phyloP scores from a whole-genome alignment of 2,797 vertebrate genomes.

The Sebastes trivittatus region DNA sequence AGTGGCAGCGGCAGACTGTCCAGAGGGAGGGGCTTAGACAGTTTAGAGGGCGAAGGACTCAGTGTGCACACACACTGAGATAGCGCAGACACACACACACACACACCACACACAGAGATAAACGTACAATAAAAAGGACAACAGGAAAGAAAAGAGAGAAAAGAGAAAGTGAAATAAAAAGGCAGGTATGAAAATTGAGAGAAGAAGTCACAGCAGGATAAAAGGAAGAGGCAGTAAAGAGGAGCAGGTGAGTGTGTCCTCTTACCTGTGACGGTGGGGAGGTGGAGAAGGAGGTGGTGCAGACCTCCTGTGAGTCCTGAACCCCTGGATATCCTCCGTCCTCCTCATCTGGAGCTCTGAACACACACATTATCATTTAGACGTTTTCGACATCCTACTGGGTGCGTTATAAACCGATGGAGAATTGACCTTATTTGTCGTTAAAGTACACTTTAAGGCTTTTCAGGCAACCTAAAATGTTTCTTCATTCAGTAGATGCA shows the following conservation, averaged over 20 bases:
- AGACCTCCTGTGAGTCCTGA: conserved; percentile 98
- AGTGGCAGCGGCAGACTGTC: conserved; percentile 95
- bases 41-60: conserved; percentile 96
- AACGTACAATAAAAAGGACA: conserved; percentile 10
- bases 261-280: conserved; percentile 97
- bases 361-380: background rate
- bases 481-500: background rate
- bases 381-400: background rate
- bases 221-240: background rate
- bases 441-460: background rate
- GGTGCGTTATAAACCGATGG: background rate
- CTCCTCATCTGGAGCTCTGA: conserved; percentile 90
- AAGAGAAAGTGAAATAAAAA: conserved; percentile 53
- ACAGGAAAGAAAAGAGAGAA: conserved; percentile 53
- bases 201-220: conserved; percentile 9
- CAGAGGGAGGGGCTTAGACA: conserved; percentile 91
- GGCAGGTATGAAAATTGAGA: conserved; percentile 36
- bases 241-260: background rate
- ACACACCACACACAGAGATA: conserved; percentile 27
- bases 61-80: conserved; percentile 95
- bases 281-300: conserved; percentile 97
- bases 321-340: conserved; percentile 87
- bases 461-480: background rate
- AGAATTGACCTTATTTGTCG: background rate
- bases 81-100: conserved; percentile 61